Conservation (phyloP, 2,888 invertebrate species). For the Cylloceria caligata region DNA sequence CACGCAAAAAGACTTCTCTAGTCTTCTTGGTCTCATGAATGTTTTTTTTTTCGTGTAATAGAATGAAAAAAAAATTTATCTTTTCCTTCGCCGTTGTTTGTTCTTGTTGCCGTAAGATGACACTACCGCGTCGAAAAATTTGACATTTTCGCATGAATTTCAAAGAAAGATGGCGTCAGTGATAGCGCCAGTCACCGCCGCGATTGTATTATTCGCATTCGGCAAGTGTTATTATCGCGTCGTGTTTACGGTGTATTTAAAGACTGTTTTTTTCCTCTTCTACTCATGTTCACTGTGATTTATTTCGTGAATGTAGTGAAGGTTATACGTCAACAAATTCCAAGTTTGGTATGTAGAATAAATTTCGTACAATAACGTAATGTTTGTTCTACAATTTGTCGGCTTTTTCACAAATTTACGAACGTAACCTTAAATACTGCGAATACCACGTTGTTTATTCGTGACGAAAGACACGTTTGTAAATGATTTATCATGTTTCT, state of each 20-base stretch:
- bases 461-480: slow-evolving; percentile 8
- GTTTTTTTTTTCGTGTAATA: too few species aligned
- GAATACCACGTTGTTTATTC: slow-evolving; percentile 36
- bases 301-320: not conserved
- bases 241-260: slow-evolving; percentile 23
- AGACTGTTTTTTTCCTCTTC: not conserved
- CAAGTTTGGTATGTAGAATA: slow-evolving; percentile 28
- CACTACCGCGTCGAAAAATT: not conserved
- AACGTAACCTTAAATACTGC: slow-evolving; percentile 54
- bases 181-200: too few species aligned
- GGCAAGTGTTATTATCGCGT: slow-evolving; percentile 26
- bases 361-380: slow-evolving; percentile 7
- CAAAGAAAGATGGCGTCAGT: slow-evolving; percentile 33
- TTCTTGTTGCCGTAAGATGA: not conserved
- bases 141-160: not conserved
- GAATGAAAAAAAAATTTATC: not conserved
- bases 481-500: not conserved
- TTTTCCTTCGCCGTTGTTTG: not conserved
- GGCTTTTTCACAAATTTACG: slow-evolving; percentile 13
- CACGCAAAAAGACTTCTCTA: too few species aligned
- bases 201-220: not conserved
- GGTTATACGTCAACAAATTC: not conserved
- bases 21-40: too few species aligned
- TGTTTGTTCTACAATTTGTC: slow-evolving; percentile 3
- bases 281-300: not conserved